Conservation (phyloP, 2,797 vertebrate species). For the Zalophus californianus region DNA sequence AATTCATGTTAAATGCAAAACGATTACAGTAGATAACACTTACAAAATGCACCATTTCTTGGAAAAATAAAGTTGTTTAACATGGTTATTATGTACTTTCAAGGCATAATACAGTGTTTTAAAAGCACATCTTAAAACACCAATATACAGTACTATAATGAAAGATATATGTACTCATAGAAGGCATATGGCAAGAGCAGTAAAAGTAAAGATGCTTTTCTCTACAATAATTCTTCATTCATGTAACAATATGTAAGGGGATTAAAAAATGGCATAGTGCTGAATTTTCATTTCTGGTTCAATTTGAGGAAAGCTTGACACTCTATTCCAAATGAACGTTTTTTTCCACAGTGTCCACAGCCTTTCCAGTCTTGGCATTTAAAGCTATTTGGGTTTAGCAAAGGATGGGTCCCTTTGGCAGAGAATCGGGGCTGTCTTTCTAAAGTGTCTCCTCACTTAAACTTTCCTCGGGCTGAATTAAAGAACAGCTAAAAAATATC, state of each 20-base stretch:
- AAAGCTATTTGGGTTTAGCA: not conserved
- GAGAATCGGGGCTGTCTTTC: not conserved
- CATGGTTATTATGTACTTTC: conserved; percentile 84
- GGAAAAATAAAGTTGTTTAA: conserved; percentile 84
- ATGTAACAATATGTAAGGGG: conserved; percentile 82
- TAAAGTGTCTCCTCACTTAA: not conserved
- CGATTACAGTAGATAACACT: conserved; percentile 84
- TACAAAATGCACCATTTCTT: conserved; percentile 82
- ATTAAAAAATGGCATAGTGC: conserved; percentile 77
- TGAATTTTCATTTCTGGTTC: conserved; percentile 80
- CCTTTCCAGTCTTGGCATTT: not conserved
- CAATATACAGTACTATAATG: conserved; percentile 77
- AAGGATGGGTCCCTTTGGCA: not conserved
- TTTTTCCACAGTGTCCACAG: not conserved
- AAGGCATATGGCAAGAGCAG: conserved; percentile 77
- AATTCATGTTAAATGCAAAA: conserved; percentile 82
- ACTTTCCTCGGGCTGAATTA: not conserved
- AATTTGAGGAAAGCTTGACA: conserved; percentile 68
- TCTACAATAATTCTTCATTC: conserved; percentile 83
- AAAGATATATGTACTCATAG: conserved; percentile 83
- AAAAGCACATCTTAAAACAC: conserved; percentile 79
- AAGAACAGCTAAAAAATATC: not conserved
- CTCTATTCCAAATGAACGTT: conserved; percentile 42
- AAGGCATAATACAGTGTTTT: conserved; percentile 78
- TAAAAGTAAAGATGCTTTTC: conserved; percentile 85